Conservation (phyloP, 2,888 invertebrate species). For the Trissolcus japonicus region DNA sequence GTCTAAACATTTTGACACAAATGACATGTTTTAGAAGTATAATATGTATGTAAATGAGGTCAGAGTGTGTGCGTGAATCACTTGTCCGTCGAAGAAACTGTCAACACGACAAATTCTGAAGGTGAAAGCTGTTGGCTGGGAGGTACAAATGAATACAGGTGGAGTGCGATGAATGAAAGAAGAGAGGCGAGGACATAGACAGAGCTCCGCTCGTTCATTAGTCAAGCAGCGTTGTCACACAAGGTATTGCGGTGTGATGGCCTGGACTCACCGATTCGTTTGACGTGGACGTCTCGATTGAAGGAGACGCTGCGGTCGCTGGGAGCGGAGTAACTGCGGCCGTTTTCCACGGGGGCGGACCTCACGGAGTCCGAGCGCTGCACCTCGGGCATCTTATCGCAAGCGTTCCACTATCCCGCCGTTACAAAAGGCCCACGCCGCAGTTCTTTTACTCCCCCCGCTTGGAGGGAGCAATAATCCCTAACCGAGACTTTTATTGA, state of each 20-base stretch:
- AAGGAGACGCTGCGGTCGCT: constrained; percentile 88
- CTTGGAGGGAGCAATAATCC: constrained; percentile 23
- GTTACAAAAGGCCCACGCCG: constrained; percentile 64
- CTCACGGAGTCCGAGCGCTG: constrained; percentile 78
- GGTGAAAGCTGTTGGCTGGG: constrained; percentile 22
- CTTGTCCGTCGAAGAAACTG: constrained; percentile 21
- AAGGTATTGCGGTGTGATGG: constrained; percentile 68
- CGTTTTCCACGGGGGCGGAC: constrained; percentile 62
- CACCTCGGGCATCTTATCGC: constrained; percentile 78
- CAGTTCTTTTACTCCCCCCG: constrained; percentile 42
- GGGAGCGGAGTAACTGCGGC: constrained; percentile 63
- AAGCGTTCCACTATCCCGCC: constrained; percentile 60
- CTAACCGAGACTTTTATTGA: constrained; percentile 38
- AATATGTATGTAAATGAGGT: constrained; percentile 31
- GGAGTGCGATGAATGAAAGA: constrained; percentile 27
- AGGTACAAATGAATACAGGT: constrained; percentile 31
- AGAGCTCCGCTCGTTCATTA: constrained; percentile 58
- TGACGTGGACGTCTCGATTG: constrained; percentile 93
- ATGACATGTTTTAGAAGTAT: constrained; percentile 6
- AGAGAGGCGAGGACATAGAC: constrained; percentile 19
- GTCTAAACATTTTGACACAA: constrained; percentile 23
- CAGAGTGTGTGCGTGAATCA: not conserved
- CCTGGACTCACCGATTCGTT: constrained; percentile 87
- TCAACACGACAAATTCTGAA: constrained; percentile 34
- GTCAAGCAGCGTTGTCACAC: constrained; percentile 67